Evolutionary conservation across 1,140 invertebrate species (phyloP).

Genomic region (Zaprionus davidi): DNA sequence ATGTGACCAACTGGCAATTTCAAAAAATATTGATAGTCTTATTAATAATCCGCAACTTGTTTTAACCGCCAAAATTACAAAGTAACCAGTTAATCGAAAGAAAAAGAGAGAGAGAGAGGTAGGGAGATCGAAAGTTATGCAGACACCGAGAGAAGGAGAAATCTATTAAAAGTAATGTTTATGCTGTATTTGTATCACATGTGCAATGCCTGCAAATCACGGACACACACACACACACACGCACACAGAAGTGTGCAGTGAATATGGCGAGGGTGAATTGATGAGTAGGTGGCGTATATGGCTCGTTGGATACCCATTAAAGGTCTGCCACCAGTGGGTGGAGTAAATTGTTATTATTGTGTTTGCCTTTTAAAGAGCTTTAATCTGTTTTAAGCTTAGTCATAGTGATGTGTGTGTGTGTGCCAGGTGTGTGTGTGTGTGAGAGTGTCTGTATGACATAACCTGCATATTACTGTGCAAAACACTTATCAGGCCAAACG

Average conservation of each 20-base stretch:
- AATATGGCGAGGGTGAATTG: constrained; percentile 18
- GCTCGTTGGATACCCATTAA: constrained; percentile 26
- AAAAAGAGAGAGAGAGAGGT: background rate
- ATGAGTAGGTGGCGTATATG: constrained; percentile 31
- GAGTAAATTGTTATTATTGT: background rate
- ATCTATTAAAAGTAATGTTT: constrained; percentile 45
- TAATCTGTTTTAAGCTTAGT: constrained; percentile 39
- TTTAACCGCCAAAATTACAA: constrained; percentile 20
- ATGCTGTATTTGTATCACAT: constrained; percentile 37
- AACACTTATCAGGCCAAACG: constrained; percentile 27
- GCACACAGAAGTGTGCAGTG: background rate
- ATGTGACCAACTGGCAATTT: constrained; percentile 8
- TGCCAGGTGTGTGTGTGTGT: background rate
- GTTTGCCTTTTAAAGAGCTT: constrained; percentile 31
- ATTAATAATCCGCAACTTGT: constrained; percentile 28
- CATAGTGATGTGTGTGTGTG: constrained; percentile 11
- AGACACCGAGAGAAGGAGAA: background rate
- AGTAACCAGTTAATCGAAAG: constrained; percentile 18
- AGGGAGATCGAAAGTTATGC: background rate
- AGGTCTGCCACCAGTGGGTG: constrained; percentile 12
- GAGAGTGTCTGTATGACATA: constrained; percentile 27
- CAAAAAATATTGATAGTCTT: background rate
- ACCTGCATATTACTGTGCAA: constrained; percentile 21
- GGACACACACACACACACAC: background rate
- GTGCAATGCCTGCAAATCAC: constrained; percentile 20